Conservation (phyloP, 2,113 vertebrate species). For the Spilogale gracilis region DNA sequence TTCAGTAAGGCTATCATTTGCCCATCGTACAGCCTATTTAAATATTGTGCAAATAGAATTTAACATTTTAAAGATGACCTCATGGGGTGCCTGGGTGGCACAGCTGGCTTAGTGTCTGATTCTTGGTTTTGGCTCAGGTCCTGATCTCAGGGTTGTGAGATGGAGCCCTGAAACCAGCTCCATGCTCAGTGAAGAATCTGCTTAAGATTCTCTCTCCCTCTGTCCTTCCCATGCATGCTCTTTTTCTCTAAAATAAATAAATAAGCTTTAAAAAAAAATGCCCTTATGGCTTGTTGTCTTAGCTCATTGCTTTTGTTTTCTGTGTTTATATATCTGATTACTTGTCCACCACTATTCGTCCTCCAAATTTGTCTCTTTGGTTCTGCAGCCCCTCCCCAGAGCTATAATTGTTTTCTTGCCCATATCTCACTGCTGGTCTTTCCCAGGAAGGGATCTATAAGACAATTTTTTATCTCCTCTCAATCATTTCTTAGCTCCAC, state of each 20-base stretch:
- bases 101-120: background rate
- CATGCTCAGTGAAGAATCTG: background rate
- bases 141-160: background rate
- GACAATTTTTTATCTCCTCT: background rate
- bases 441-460: background rate
- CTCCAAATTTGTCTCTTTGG: background rate
- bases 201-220: background rate
- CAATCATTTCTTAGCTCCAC: background rate
- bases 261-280: background rate
- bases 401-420: background rate
- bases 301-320: background rate
- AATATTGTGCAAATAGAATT: background rate
- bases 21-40: background rate
- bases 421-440: background rate
- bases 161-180: background rate
- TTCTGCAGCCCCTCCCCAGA: background rate
- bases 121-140: background rate
- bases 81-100: background rate
- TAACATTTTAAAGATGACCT: background rate
- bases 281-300: background rate
- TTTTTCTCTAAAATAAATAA: background rate
- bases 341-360: background rate
- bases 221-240: background rate
- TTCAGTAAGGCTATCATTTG: too few relatives aligned
- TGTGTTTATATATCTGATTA: background rate